Percentiles rank a stretch among this genome's conserved stretches.
Evolutionary conservation across 2,113 vertebrate genomes (phyloP).

Genomic region (Scatophagus argus): DNA sequence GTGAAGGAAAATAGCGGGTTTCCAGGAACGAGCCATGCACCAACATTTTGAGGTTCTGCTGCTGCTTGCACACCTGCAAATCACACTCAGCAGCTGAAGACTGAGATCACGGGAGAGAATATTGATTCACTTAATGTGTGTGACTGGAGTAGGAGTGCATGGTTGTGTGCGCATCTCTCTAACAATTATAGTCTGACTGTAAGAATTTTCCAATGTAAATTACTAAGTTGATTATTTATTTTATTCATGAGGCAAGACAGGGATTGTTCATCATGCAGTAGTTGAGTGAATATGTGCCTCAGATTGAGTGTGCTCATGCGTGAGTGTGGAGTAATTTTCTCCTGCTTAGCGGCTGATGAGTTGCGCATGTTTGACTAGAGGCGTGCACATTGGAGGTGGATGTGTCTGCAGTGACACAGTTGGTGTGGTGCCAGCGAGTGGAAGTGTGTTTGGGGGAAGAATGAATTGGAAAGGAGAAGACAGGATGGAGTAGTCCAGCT

Average conservation of each 20-base stretch:
- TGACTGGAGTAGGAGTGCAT: neutral
- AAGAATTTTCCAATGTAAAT: conserved; percentile 31
- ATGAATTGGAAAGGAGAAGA: neutral
- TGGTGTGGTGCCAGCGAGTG: neutral
- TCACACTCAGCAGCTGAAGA: too few relatives aligned
- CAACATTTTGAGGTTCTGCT: conserved; percentile 12
- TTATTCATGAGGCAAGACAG: conserved; percentile 35
- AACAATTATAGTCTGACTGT: conserved; percentile 1
- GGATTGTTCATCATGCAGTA: conserved; percentile 39
- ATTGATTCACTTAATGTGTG: conserved; percentile 11
- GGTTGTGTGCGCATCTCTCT: neutral
- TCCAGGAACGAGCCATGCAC: conserved; percentile 29
- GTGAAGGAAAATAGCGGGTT: conserved; percentile 28
- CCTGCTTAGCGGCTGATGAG: conserved; percentile 54
- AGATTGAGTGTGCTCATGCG: conserved; percentile 41
- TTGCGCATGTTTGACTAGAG: conserved; percentile 52
- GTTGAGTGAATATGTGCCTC: conserved; percentile 46
- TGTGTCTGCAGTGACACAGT: conserved; percentile 20
- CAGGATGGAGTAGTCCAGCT: conserved; percentile 4
- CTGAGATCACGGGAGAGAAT: too few relatives aligned
- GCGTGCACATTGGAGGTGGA: conserved; percentile 51
- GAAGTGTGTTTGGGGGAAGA: neutral
- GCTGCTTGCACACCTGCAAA: conserved; percentile 28
- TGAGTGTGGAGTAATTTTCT: conserved; percentile 53
- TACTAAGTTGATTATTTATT: conserved; percentile 42